phyloP scores from a whole-genome alignment of 2,113 vertebrate species.

The Pterocles orientalis region DNA sequence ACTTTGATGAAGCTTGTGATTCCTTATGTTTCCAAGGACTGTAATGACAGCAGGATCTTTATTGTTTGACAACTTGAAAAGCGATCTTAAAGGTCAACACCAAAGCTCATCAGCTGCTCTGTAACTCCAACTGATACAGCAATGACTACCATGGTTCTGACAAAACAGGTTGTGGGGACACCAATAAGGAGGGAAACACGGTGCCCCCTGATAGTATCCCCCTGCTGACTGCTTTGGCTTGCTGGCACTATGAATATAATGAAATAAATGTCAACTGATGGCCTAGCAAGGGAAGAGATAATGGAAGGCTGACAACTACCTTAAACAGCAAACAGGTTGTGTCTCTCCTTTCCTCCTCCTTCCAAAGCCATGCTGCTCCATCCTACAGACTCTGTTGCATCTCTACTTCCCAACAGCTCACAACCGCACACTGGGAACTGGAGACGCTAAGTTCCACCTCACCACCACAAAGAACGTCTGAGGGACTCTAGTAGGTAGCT shows the following conservation, averaged over 20 bases:
- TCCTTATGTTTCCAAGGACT: background rate
- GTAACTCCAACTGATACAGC: background rate
- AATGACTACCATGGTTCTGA: background rate
- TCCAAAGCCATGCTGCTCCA: background rate
- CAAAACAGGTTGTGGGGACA: background rate
- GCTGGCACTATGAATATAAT: background rate
- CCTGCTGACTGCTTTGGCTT: background rate
- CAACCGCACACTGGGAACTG: fast-evolving
- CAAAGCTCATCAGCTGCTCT: background rate
- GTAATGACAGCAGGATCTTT: background rate
- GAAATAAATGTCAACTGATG: background rate
- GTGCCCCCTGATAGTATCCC: background rate
- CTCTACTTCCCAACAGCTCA: background rate
- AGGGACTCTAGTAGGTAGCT: background rate
- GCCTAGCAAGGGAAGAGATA: background rate
- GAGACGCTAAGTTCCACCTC: background rate
- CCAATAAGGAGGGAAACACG: background rate
- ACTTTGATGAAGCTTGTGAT: background rate
- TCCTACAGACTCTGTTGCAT: background rate
- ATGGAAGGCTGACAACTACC: background rate
- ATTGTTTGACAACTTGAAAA: background rate
- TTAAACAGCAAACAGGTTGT: background rate
- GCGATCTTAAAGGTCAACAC: background rate
- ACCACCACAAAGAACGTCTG: background rate
- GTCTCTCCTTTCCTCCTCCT: background rate